Evolutionary conservation across 1,140 invertebrate species (phyloP).

Genomic region (Melitaea cinxia): DNA sequence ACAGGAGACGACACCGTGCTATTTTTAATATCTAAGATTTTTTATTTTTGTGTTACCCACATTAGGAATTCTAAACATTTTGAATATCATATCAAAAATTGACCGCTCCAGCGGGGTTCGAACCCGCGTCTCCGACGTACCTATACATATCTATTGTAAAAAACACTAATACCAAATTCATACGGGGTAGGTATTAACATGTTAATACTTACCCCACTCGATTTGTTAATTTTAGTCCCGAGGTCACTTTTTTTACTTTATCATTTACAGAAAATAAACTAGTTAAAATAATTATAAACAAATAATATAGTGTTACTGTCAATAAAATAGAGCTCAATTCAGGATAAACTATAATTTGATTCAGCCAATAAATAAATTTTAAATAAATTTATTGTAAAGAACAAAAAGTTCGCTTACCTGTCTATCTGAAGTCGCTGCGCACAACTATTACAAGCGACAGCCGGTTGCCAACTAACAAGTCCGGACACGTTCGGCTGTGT

Average conservation of each 20-base stretch:
- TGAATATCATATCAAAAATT: too few species aligned
- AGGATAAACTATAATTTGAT: constrained; percentile 10
- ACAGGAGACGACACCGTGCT: too few species aligned
- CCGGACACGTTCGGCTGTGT: neutral
- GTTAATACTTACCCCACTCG: constrained; percentile 33
- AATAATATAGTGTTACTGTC: neutral
- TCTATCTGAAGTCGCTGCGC: constrained; percentile 14
- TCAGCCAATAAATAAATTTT: constrained; percentile 15
- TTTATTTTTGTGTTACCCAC: too few species aligned
- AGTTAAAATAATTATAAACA: constrained; percentile 3
- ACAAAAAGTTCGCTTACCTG: constrained; percentile 21
- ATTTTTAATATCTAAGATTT: too few species aligned
- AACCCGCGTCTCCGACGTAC: too few species aligned
- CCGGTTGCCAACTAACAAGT: constrained; percentile 3
- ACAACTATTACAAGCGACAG: constrained; percentile 20
- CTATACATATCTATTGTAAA: constrained; percentile 14
- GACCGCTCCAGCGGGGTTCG: too few species aligned
- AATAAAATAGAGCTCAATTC: constrained; percentile 2
- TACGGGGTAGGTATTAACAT: constrained; percentile 31
- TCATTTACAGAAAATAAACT: constrained; percentile 14
- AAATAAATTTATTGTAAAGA: constrained; percentile 24
- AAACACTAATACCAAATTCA: constrained; percentile 18
- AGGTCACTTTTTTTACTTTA: constrained; percentile 11
- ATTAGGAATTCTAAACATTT: too few species aligned
- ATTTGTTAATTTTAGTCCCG: constrained; percentile 34